phyloP scores from a whole-genome alignment of 1,140 invertebrate species.

The Drosophila varians region DNA sequence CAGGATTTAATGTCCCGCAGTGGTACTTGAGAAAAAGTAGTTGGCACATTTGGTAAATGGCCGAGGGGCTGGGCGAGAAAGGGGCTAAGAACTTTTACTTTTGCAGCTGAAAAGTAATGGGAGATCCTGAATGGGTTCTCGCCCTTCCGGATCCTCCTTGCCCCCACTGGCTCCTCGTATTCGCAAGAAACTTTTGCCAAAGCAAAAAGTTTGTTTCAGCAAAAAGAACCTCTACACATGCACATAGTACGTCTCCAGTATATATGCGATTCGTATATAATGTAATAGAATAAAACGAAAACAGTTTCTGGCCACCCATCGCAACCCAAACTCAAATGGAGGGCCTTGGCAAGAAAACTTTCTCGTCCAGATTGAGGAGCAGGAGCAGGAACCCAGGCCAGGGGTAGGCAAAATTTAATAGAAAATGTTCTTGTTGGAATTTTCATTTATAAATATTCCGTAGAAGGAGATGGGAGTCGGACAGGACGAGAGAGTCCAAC shows the following conservation, averaged over 20 bases:
- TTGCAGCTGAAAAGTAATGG: slow-evolving; percentile 75
- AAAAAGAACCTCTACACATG: slow-evolving; percentile 63
- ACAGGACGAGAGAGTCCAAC: slow-evolving; percentile 31
- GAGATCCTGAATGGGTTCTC: slow-evolving; percentile 55
- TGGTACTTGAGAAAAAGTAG: slow-evolving; percentile 82
- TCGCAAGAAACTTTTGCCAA: slow-evolving; percentile 65
- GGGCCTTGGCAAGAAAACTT: slow-evolving; percentile 75
- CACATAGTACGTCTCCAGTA: background rate
- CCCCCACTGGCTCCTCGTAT: background rate
- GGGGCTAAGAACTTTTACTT: slow-evolving; percentile 78
- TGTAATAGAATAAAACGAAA: slow-evolving; percentile 68
- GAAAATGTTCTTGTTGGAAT: slow-evolving; percentile 82
- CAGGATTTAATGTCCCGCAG: slow-evolving; percentile 79
- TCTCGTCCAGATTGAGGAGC: slow-evolving; percentile 57
- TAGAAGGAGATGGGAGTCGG: slow-evolving; percentile 2
- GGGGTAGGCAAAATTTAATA: slow-evolving; percentile 74
- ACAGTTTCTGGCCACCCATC: slow-evolving; percentile 32
- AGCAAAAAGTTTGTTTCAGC: slow-evolving; percentile 70
- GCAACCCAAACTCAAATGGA: slow-evolving; percentile 27
- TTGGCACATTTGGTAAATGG: slow-evolving; percentile 65
- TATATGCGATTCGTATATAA: slow-evolving; percentile 47
- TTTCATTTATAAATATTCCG: slow-evolving; percentile 78
- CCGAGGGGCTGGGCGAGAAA: slow-evolving; percentile 15
- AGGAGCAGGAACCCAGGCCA: slow-evolving; percentile 17
- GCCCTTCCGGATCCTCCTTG: slow-evolving; percentile 6